Evolutionary conservation across 2,113 vertebrate species (phyloP).

Genomic region (Bucco capensis): DNA sequence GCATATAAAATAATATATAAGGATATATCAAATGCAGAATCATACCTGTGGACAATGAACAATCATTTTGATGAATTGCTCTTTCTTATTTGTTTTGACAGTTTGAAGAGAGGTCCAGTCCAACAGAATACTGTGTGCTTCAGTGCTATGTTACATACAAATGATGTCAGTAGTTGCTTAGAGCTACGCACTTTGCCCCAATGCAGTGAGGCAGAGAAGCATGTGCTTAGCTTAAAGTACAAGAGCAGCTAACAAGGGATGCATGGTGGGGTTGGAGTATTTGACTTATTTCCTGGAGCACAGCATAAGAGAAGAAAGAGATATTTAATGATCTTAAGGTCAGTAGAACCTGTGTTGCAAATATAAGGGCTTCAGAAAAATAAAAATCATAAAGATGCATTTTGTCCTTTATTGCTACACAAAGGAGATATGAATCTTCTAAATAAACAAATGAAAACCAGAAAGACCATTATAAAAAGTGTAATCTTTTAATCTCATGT

Average conservation of each 20-base stretch:
- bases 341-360: neutral
- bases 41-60: neutral
- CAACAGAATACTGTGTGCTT: neutral
- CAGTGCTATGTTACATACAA: neutral
- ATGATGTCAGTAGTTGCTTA: neutral
- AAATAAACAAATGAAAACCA: neutral
- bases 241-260: neutral
- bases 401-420: neutral
- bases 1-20: neutral
- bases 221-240: neutral
- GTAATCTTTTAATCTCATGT: neutral
- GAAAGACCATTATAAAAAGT: neutral
- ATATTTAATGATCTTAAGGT: neutral
- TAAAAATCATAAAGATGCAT: neutral
- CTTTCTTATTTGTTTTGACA: neutral
- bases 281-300: constrained; percentile 3
- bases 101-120: neutral
- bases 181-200: neutral
- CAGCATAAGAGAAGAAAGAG: neutral
- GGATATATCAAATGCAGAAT: neutral
- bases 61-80: accelerated
- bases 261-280: neutral
- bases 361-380: neutral
- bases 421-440: neutral
- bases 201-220: neutral